Evolutionary conservation across 2,888 invertebrate species (phyloP).

Genomic region (Aleiodes leptofemur): DNA sequence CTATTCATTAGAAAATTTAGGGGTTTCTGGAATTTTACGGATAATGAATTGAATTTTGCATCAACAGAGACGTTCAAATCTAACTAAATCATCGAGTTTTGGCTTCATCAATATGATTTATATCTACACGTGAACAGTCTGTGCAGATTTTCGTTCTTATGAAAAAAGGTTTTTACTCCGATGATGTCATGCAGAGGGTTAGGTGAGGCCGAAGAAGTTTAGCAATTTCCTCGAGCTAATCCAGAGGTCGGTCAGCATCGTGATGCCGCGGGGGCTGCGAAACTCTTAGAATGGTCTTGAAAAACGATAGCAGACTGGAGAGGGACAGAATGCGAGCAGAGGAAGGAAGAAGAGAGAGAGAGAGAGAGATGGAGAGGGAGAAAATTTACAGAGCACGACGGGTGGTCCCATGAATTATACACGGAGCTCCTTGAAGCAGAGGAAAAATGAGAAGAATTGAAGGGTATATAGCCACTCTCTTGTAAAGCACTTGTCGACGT

Average conservation of each 20-base stretch:
- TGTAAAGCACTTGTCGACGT: constrained; percentile 47
- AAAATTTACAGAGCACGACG: constrained; percentile 64
- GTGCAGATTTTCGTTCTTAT: constrained; percentile 52
- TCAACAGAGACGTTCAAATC: too few species aligned
- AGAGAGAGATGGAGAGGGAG: constrained; percentile 42
- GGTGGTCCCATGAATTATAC: constrained; percentile 74
- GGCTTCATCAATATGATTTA: neutral
- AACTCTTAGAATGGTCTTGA: constrained; percentile 53
- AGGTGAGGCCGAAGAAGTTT: constrained; percentile 71
- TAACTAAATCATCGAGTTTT: neutral
- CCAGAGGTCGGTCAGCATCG: constrained; percentile 74
- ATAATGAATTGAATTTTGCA: too few species aligned
- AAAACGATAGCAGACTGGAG: constrained; percentile 25
- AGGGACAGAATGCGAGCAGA: constrained; percentile 31
- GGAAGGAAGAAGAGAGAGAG: constrained; percentile 45
- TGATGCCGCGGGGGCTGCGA: constrained; percentile 69
- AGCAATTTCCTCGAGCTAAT: constrained; percentile 75
- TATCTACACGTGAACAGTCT: constrained; percentile 14
- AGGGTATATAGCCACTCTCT: constrained; percentile 42
- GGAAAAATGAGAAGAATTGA: constrained; percentile 50
- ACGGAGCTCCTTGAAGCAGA: constrained; percentile 63
- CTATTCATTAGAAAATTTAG: too few species aligned
- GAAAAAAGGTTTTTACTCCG: constrained; percentile 68
- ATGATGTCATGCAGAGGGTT: constrained; percentile 43
- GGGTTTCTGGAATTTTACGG: too few species aligned